Evolutionary conservation across 2,888 invertebrate genomes (phyloP).

Genomic region (Rhogogaster chlorosoma): DNA sequence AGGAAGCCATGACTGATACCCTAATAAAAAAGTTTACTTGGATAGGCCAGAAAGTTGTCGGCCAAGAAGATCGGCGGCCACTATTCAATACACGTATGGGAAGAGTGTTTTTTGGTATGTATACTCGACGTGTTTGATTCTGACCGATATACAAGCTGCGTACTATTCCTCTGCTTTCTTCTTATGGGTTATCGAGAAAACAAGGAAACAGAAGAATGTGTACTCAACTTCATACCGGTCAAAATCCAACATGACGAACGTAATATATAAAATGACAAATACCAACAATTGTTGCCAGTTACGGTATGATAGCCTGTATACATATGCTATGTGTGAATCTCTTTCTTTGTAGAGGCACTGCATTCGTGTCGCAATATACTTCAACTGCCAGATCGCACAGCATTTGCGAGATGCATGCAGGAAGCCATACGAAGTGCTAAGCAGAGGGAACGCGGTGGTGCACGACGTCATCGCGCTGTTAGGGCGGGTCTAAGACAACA

Average conservation of each 20-base stretch:
- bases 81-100: background rate
- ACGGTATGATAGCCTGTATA: background rate
- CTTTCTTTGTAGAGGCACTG: background rate
- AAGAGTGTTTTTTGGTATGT: conserved; percentile 23
- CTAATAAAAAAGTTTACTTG: background rate
- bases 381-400: background rate
- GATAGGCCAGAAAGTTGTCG: background rate
- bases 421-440: background rate
- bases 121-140: background rate
- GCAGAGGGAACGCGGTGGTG: background rate
- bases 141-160: background rate
- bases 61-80: background rate
- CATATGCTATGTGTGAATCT: background rate
- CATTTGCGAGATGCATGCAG: conserved; percentile 17
- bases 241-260: too few species aligned
- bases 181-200: too few species aligned
- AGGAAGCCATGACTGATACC: background rate
- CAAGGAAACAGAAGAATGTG: too few species aligned
- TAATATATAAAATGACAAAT: background rate
- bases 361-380: background rate
- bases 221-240: too few species aligned
- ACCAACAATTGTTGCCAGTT: background rate
- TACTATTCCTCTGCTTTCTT: too few species aligned
- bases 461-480: background rate
- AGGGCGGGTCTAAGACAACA: background rate